These are phyloP conservation scores for Oceanites oceanicus DNA, from an alignment of 2,113 vertebrate genomes.

Conservation along the genomic window DNA sequence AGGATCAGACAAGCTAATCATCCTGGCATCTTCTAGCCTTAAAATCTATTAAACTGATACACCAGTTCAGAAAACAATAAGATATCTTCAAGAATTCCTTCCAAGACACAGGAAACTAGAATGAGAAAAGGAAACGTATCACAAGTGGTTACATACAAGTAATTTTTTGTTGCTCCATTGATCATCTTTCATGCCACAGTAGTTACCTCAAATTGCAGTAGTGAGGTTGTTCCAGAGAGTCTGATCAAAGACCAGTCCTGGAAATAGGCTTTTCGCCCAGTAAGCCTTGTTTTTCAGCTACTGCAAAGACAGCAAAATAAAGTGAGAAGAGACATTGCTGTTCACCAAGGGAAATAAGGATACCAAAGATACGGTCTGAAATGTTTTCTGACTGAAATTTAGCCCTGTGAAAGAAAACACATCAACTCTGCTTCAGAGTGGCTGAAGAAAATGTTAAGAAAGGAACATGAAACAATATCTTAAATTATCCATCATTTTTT, in stretches of 20 bases:
- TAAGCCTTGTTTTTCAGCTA: background rate
- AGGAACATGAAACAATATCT: background rate
- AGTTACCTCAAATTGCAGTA: background rate
- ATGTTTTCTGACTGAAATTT: background rate
- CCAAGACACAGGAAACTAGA: background rate
- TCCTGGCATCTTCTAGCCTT: background rate
- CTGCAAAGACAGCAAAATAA: background rate
- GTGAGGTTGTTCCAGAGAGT: background rate
- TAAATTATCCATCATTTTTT: background rate
- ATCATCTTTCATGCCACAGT: background rate
- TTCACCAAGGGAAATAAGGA: background rate
- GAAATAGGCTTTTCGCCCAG: background rate
- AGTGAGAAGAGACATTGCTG: background rate
- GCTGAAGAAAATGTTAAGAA: background rate
- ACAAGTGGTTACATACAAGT: background rate
- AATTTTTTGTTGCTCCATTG: background rate
- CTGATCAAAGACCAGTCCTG: background rate
- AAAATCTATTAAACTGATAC: background rate
- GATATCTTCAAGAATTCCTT: background rate
- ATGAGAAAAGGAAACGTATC: background rate
- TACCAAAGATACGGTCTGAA: background rate
- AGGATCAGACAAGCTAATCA: background rate
- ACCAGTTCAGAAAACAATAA: background rate
- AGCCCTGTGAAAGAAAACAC: background rate
- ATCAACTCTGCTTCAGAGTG: background rate